Conservation (phyloP, 1,140 invertebrate genomes). For the Agrilus planipennis region DNA sequence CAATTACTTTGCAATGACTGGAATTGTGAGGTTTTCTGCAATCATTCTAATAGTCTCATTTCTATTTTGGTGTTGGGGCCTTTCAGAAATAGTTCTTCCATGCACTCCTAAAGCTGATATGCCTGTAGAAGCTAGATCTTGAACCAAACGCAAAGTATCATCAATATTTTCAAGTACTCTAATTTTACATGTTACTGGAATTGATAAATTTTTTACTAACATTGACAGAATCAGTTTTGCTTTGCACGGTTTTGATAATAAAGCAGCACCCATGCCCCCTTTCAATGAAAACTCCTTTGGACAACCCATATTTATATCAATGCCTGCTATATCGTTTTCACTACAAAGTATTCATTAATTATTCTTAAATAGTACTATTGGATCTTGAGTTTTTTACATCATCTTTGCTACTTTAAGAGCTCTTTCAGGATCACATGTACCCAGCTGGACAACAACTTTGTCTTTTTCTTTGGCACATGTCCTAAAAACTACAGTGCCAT, state of each 20-base stretch:
- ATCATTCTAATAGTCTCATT: conserved; percentile 66
- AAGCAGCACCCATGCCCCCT: conserved; percentile 92
- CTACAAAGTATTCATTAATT: conserved; percentile 37
- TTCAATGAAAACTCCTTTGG: conserved; percentile 97
- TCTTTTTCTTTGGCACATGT: conserved; percentile 74
- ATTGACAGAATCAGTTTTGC: conserved; percentile 70
- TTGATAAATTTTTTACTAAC: conserved; percentile 59
- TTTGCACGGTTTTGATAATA: conserved; percentile 57
- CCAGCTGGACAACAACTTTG: conserved; percentile 84
- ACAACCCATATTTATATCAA: conserved; percentile 99
- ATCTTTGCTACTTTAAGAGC: conserved; percentile 78
- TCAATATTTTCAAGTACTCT: conserved; percentile 58
- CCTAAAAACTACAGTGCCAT: conserved; percentile 84
- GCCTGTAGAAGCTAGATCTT: conserved; percentile 69
- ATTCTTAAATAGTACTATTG: not conserved
- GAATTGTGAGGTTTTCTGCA: conserved; percentile 63
- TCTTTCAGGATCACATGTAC: conserved; percentile 76
- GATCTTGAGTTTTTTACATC: conserved; percentile 39
- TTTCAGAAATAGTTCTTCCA: conserved; percentile 76
- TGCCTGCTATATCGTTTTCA: conserved; percentile 83
- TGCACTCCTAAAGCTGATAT: conserved; percentile 90
- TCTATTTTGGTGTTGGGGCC: conserved; percentile 76
- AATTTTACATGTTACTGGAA: conserved; percentile 95
- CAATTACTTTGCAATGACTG: conserved; percentile 94
- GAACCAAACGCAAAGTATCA: conserved; percentile 64